Conservation (phyloP, 2,888 invertebrate genomes). For the Andrena minutula region DNA sequence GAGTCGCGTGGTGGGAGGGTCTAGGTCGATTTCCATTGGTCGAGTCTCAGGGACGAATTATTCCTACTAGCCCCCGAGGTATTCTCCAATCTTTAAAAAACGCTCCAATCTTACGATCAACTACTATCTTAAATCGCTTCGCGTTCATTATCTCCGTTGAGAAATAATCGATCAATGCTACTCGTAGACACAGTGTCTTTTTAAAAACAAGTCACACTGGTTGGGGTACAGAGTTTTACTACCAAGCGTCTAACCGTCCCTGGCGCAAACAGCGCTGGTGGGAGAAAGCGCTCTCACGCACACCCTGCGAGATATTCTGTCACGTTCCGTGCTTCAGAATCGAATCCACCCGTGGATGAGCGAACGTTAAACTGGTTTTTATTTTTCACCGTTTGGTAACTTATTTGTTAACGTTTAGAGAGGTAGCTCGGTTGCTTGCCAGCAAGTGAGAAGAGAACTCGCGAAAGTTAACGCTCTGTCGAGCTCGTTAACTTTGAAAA, state of each 20-base stretch:
- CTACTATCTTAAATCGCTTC: neutral
- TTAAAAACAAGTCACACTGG: too few relatives aligned
- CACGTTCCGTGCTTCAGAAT: conserved; percentile 57
- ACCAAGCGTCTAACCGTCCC: conserved; percentile 14
- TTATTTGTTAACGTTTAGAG: conserved; percentile 18
- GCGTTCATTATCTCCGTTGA: neutral
- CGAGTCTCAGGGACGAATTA: conserved; percentile 14
- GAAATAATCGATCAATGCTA: too few relatives aligned
- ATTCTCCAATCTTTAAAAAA: neutral
- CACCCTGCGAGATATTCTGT: conserved; percentile 53
- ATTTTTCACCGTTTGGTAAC: conserved; percentile 6
- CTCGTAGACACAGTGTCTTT: neutral
- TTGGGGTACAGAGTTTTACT: neutral
- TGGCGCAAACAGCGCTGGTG: conserved; percentile 34
- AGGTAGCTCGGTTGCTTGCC: neutral
- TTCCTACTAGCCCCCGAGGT: neutral
- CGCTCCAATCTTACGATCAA: neutral
- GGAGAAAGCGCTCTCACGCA: conserved; percentile 51
- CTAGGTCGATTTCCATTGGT: conserved; percentile 39
- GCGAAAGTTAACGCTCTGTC: neutral
- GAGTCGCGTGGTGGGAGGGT: conserved; percentile 11
- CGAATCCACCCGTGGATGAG: conserved; percentile 57
- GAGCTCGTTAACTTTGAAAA: neutral
- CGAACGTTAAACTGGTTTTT: conserved; percentile 35
- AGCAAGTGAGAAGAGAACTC: conserved; percentile 5